Conservation (phyloP, 1,140 invertebrate species). For the Gonatopus flavifemur region DNA sequence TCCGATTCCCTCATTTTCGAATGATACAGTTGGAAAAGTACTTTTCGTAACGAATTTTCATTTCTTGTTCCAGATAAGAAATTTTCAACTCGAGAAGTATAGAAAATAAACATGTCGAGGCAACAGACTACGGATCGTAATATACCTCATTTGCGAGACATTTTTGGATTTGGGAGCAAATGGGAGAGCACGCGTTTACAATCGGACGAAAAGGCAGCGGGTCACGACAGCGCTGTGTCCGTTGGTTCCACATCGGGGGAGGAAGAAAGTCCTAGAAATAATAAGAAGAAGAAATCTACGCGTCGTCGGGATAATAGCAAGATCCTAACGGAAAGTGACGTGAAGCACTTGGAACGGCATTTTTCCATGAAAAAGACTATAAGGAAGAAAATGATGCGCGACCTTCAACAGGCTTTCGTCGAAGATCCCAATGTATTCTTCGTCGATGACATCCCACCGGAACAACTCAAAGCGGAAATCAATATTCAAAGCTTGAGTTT, state of each 20-base stretch:
- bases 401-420: constrained; percentile 75
- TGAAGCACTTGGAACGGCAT: constrained; percentile 77
- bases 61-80: neutral
- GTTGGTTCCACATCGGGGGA: constrained; percentile 60
- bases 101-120: too few relatives aligned
- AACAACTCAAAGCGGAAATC: constrained; percentile 69
- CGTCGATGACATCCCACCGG: constrained; percentile 67
- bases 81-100: neutral
- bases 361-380: constrained; percentile 87
- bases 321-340: constrained; percentile 67
- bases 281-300: constrained; percentile 63
- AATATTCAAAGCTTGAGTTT: constrained; percentile 70
- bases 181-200: constrained; percentile 43
- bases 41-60: too few relatives aligned
- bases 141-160: constrained; percentile 69
- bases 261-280: constrained; percentile 61
- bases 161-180: constrained; percentile 64
- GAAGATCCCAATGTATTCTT: constrained; percentile 74
- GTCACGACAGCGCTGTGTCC: constrained; percentile 59
- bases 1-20: too few relatives aligned
- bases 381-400: constrained; percentile 81
- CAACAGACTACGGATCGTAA: constrained; percentile 64
- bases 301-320: constrained; percentile 61
- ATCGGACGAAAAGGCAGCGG: constrained; percentile 45
- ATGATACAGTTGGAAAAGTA: too few relatives aligned